Conservation (phyloP, 2,888 invertebrate genomes). For the Brachyptera risi region DNA sequence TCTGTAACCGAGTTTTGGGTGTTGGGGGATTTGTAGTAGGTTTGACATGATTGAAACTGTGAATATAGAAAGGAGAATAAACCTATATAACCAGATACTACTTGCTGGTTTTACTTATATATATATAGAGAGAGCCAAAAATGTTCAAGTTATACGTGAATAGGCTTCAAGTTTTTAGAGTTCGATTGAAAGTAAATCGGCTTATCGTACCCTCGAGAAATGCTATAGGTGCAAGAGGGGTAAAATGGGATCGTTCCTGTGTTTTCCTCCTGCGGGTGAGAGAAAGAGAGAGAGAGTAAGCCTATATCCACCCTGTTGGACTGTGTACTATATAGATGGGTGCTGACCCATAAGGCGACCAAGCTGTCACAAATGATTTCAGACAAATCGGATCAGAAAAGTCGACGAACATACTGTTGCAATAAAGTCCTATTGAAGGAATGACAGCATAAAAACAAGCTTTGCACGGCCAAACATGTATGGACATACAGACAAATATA, state of each 20-base stretch:
- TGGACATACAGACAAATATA: neutral
- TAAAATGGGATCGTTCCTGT: neutral
- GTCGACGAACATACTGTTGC: constrained; percentile 47
- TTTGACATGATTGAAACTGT: constrained; percentile 6
- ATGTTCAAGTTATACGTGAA: too few species aligned
- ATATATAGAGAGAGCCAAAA: too few species aligned
- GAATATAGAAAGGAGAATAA: neutral
- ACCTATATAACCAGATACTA: too few species aligned
- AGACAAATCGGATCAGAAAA: constrained; percentile 49
- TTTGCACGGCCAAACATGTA: neutral
- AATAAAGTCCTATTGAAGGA: constrained; percentile 5
- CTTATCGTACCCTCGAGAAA: constrained; percentile 14
- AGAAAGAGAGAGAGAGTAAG: neutral
- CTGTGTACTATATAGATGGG: too few species aligned
- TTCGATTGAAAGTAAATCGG: constrained; percentile 22
- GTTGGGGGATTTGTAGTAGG: constrained; percentile 9
- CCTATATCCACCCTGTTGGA: too few species aligned
- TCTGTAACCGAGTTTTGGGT: constrained; percentile 6
- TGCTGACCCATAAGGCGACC: neutral
- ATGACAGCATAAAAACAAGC: constrained; percentile 24
- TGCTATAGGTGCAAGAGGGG: constrained; percentile 5
- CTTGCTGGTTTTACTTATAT: too few species aligned
- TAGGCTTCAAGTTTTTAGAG: neutral
- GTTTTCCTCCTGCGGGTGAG: neutral
- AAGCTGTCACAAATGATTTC: constrained; percentile 24